Percentiles rank a stretch among this genome's conserved stretches.
phyloP scores from a whole-genome alignment of 2,113 vertebrate genomes.

The Thamnaconus septentrionalis region DNA sequence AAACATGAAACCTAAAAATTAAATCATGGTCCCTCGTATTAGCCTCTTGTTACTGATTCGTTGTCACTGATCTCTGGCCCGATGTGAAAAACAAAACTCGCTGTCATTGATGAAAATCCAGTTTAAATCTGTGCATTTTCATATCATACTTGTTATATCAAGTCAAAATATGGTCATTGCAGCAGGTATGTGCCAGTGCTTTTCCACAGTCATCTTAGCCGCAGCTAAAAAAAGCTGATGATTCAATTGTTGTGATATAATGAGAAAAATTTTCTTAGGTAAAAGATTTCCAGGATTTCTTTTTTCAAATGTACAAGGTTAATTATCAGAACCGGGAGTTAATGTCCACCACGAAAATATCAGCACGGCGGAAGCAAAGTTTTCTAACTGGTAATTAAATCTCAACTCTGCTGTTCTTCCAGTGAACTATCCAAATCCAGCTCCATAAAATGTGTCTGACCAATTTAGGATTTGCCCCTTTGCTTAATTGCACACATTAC shows the following conservation, averaged over 20 bases:
- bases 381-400: conserved; percentile 8
- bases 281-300: too few species aligned
- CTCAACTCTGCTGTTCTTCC: conserved; percentile 5
- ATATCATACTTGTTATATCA: background rate
- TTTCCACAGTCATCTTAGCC: too few species aligned
- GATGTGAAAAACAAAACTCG: conserved; percentile 32
- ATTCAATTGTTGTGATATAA: too few species aligned
- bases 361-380: background rate
- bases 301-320: background rate
- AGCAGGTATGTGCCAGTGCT: too few species aligned
- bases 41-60: conserved; percentile 37
- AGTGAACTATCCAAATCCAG: too few species aligned
- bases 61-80: conserved; percentile 6
- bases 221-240: too few species aligned
- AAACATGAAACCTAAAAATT: too few species aligned
- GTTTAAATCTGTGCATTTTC: background rate
- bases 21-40: conserved; percentile 33
- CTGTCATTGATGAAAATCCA: conserved; percentile 16
- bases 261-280: too few species aligned
- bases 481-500: too few species aligned
- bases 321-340: background rate
- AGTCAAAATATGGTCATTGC: background rate
- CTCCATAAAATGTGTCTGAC: too few species aligned
- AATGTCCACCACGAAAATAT: background rate
- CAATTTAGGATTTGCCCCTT: too few species aligned